These are phyloP conservation scores for Drosophila bunnanda DNA, from an alignment of 2,888 invertebrate species.

Conservation along the genomic window DNA sequence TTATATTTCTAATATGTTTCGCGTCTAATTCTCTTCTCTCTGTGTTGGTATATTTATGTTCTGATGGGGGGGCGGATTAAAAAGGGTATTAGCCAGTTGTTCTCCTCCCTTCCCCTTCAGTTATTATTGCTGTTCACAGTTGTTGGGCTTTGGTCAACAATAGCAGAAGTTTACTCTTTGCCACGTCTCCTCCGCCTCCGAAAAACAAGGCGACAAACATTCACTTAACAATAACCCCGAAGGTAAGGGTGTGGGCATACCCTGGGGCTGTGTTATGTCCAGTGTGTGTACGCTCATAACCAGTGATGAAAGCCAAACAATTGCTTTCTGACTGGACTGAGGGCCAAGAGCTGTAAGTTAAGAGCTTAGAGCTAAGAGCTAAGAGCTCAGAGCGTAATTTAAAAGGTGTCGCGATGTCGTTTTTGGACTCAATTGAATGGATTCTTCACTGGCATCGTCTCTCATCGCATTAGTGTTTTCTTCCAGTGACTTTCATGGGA, in stretches of 20 bases:
- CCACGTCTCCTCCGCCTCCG: conserved; percentile 1
- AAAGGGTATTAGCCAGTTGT: conserved; percentile 65
- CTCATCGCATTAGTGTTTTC: conserved; percentile 11
- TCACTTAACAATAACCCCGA: conserved; percentile 25
- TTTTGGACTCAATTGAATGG: conserved; percentile 14
- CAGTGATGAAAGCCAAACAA: conserved; percentile 40
- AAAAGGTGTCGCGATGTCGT: conserved; percentile 27
- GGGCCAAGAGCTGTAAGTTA: background rate
- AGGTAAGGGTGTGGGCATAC: background rate
- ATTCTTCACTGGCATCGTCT: conserved; percentile 15
- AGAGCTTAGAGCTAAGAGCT: background rate
- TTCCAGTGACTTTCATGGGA: conserved; percentile 1
- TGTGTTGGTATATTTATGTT: conserved; percentile 60
- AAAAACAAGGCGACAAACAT: conserved; percentile 53
- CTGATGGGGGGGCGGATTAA: conserved; percentile 56
- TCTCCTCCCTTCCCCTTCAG: background rate
- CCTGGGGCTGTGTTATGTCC: conserved; percentile 17
- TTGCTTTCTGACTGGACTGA: background rate
- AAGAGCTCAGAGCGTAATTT: conserved; percentile 5
- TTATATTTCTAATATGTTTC: too few relatives aligned
- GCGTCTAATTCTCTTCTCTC: background rate
- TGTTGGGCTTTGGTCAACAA: conserved; percentile 43
- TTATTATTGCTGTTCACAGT: conserved; percentile 39
- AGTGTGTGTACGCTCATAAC: conserved; percentile 1
- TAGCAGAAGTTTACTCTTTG: conserved; percentile 38